A percentile compares a stretch with the other conserved stretches of the same genome.
Evolutionary conservation across 2,888 invertebrate species (phyloP).

Genomic region (Sipha maydis): DNA sequence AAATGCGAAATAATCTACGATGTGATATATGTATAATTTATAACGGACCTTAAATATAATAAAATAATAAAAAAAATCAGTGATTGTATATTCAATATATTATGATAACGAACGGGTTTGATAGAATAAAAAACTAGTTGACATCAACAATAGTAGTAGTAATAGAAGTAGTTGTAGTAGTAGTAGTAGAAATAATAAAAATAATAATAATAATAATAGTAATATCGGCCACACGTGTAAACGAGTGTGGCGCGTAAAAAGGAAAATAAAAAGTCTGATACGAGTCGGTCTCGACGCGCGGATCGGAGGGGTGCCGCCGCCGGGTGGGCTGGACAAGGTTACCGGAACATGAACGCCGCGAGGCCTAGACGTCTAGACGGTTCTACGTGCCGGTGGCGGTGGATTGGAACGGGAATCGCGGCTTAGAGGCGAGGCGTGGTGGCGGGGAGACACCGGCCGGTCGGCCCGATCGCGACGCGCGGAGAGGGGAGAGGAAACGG

Average conservation of each 20-base stretch:
- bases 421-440: not conserved
- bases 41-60: too few relatives aligned
- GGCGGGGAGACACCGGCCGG: conserved; percentile 25
- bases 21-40: too few relatives aligned
- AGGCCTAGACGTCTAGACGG: conserved; percentile 62
- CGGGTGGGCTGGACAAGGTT: conserved; percentile 63
- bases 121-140: not conserved
- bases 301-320: conserved; percentile 61
- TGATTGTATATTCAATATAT: too few relatives aligned
- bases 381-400: conserved; percentile 53
- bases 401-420: conserved; percentile 32
- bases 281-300: conserved; percentile 33
- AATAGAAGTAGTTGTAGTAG: not conserved
- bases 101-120: too few relatives aligned
- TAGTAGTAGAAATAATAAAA: not conserved
- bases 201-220: not conserved
- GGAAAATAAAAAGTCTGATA: conserved; percentile 39
- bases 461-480: not conserved
- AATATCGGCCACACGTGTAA: not conserved
- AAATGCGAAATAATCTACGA: too few relatives aligned
- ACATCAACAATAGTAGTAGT: not conserved
- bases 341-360: conserved; percentile 63
- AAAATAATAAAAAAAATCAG: too few relatives aligned
- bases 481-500: conserved; percentile 7
- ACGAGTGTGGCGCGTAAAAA: not conserved